A percentile compares a stretch with the other conserved stretches of the same genome.
phyloP scores from a whole-genome alignment of 2,113 vertebrate species.

The Raja brachyura region DNA sequence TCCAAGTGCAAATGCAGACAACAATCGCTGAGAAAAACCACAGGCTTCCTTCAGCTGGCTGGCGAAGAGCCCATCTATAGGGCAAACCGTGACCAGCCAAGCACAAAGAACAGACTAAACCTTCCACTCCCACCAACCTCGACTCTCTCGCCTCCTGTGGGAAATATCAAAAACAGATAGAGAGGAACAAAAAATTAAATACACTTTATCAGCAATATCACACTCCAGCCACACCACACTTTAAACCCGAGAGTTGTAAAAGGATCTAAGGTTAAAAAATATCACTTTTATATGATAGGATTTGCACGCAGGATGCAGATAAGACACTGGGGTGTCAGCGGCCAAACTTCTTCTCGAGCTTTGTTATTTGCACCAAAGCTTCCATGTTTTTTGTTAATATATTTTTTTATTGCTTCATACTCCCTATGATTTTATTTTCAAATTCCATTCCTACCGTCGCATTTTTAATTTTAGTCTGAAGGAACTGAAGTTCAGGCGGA shows the following conservation, averaged over 20 bases:
- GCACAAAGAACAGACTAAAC: neutral
- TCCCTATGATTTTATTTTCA: neutral
- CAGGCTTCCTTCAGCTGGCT: constrained; percentile 6
- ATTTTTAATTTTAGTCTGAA: neutral
- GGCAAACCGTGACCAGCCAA: neutral
- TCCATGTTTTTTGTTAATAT: neutral
- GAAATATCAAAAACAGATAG: neutral
- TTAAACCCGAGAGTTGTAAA: neutral
- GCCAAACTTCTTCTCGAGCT: neutral
- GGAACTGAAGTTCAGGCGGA: neutral
- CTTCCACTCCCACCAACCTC: neutral
- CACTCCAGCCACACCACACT: fast-evolving
- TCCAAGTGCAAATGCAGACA: constrained; percentile 34
- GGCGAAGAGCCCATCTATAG: constrained; percentile 32
- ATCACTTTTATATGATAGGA: neutral
- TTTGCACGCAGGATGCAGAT: neutral
- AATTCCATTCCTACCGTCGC: neutral
- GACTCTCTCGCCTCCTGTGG: neutral
- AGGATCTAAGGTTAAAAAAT: neutral
- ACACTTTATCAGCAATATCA: neutral
- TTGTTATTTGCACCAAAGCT: constrained; percentile 16
- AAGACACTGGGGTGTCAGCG: neutral
- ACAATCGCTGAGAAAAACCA: constrained; percentile 32
- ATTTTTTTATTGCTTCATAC: neutral
- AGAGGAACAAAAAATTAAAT: fast-evolving